These are phyloP conservation scores for Diloba caeruleocephala DNA, from an alignment of 2,888 invertebrate species.

Conservation along the genomic window DNA sequence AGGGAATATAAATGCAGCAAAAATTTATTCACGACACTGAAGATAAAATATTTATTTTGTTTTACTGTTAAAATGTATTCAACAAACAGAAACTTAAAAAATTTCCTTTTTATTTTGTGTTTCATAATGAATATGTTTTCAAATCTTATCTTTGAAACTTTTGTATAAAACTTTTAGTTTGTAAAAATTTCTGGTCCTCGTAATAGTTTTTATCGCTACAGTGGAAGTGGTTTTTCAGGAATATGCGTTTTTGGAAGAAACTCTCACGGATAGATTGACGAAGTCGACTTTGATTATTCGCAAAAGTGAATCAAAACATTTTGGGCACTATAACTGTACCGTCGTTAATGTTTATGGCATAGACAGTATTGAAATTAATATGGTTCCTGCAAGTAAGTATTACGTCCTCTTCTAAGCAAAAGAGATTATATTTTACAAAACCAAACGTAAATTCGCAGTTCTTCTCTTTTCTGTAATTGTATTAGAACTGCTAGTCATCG, in stretches of 20 bases:
- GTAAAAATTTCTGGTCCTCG: conserved; percentile 25
- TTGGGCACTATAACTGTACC: conserved; percentile 97
- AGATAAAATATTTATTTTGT: conserved; percentile 50
- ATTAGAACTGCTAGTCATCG: too few species aligned
- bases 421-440: not conserved
- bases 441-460: not conserved
- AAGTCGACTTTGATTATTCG: conserved; percentile 96
- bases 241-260: conserved; percentile 93
- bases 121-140: conserved; percentile 43
- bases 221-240: conserved; percentile 80
- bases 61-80: conserved; percentile 39
- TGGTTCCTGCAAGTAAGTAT: conserved; percentile 96
- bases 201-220: conserved; percentile 37
- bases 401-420: not conserved
- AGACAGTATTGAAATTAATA: conserved; percentile 94
- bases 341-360: conserved; percentile 97
- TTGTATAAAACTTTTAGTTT: conserved; percentile 33
- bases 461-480: too few species aligned
- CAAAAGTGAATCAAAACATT: conserved; percentile 94
- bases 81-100: conserved; percentile 45
- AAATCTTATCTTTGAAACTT: conserved; percentile 41
- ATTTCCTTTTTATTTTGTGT: conserved; percentile 30
- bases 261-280: conserved; percentile 92
- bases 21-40: conserved; percentile 31
- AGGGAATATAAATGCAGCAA: conserved; percentile 20